Evolutionary conservation across 2,113 vertebrate genomes (phyloP), one percentile per base, ranked within the genome.

Genomic region (Labeo rohita): DNA sequence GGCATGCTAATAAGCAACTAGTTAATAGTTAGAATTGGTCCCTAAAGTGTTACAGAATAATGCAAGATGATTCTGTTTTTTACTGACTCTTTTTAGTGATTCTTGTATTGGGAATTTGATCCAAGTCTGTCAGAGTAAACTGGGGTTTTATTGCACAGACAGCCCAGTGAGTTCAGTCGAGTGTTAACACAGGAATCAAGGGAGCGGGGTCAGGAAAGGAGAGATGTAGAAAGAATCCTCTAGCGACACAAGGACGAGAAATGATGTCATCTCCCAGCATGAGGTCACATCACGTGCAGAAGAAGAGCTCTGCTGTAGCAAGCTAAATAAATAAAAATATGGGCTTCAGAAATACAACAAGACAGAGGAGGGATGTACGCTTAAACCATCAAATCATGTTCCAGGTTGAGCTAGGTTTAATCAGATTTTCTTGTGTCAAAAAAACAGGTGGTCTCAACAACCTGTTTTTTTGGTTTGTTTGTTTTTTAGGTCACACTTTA

Each of bases 181-280:
- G 68, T 72, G 68, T 77, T 59, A 63, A n/a, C 39, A 43, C 12
- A 28, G 21, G 79, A 61, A 49, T 81, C 56, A 66, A 49, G 39
- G 12, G 12, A 43, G 21, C 2, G 43, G 66, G 61, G 61, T 81
- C 61, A 49, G 43, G 13, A 81, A 43, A 81, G 45, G 61, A 81
- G 39, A 66, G 59, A 66, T 47, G 43, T 43, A 34, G n/a, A 28
- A 80, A 45, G 54, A 45, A 45, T 80, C 34, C 54, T 45, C 77
- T 15, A 49, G 79, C 2, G 11, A 80, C 39, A 23, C 45, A 13
- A 81, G 79, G 59, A 81, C 49, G 79, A 43, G 61, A 54, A 81
- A 66, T 66, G 39, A 81, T 66, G 36, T 81, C 79, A 80, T 39
- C 59, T 49, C 79, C 18, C 77, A 81, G 59, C 79, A 63, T 49